These are phyloP conservation scores for Brachionus angularis DNA, from an alignment of 1,140 invertebrate species.

Conservation along the genomic window DNA sequence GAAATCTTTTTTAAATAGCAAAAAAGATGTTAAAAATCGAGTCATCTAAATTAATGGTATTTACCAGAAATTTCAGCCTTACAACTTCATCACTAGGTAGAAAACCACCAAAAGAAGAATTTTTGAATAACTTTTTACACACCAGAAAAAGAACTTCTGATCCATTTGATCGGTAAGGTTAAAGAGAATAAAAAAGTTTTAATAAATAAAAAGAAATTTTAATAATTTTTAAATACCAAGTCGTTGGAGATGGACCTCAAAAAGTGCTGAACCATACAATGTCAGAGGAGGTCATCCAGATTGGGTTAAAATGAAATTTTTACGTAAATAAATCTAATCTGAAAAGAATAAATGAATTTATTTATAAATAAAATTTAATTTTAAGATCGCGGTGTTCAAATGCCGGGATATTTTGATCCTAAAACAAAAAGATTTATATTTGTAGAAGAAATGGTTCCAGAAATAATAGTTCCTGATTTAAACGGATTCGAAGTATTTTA, in stretches of 20 bases:
- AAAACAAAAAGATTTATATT: slow-evolving; percentile 62
- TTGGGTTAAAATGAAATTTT: slow-evolving; percentile 16
- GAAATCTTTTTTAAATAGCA: no score
- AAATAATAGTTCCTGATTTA: slow-evolving; percentile 81
- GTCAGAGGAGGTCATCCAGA: slow-evolving; percentile 23
- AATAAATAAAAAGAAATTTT: no score
- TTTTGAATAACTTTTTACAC: slow-evolving; percentile 17
- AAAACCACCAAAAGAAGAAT: slow-evolving; percentile 37
- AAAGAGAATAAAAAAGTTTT: no score
- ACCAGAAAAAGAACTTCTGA: slow-evolving; percentile 33
- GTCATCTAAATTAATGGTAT: no score
- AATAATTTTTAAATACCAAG: no score
- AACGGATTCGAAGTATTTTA: slow-evolving; percentile 64
- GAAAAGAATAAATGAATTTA: not conserved
- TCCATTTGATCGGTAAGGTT: slow-evolving; percentile 30
- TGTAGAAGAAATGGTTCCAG: slow-evolving; percentile 79
- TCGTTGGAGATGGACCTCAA: slow-evolving; percentile 40
- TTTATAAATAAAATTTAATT: not conserved
- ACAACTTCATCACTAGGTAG: not conserved
- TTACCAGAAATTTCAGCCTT: not conserved
- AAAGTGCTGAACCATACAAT: slow-evolving; percentile 39
- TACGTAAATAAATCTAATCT: not conserved
- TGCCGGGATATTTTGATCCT: slow-evolving; percentile 48
- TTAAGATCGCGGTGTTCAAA: slow-evolving; percentile 46
- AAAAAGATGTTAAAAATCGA: no score